Base-by-base conservation (phyloP, 2,113 vertebrate genomes). In the Tilapia sparmanii region DNA sequence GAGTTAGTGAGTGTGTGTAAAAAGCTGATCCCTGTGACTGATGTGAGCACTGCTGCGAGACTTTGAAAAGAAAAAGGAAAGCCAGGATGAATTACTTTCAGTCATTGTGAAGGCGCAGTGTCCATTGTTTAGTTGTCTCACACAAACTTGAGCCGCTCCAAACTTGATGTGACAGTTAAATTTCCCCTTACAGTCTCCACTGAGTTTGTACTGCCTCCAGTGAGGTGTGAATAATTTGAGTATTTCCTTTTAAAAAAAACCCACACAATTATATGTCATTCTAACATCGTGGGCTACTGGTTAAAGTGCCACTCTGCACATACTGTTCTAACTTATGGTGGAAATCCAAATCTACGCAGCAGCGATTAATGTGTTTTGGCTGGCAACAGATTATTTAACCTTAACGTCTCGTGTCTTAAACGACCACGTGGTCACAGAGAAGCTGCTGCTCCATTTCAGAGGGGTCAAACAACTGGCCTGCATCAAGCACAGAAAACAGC, bases 1-100 rank as follows among this genome's bases (percentile, higher is more conserved):
- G 61, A 54, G 45, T 7, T 24, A 47, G 52, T 2, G 82, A 54
- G 86, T 6, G 85, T 81, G 47, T 61, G 71, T 52, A 45, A 79
- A 66, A 80, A 31, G 31, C 55, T 89, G 89, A 90, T 90, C 79
- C 40, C 84, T 93, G 85, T 88, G 92, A 91, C 59, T 83, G 90
- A 90, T 87, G 82, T 80, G 89, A 91, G 92, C 85, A 22, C 33
- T 86, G 85, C 85, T 71, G 10, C 2, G 22, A 84, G 42, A 78
- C 59, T 87, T 90, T 54, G 11, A 7, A 35, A 50, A 66, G 80
- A 54, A 19, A 82, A 68, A 57, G 16, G 3, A 84, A 47, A 86
- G 52, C 4, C 38, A 59, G 42, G 73, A 78, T 82, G 80, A 73
- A 53, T 83, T 71, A 38, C 19, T 86, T 85, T 90, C 80, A 85